Evolutionary conservation across 1,140 invertebrate species (phyloP).

Genomic region (Psix sp.): DNA sequence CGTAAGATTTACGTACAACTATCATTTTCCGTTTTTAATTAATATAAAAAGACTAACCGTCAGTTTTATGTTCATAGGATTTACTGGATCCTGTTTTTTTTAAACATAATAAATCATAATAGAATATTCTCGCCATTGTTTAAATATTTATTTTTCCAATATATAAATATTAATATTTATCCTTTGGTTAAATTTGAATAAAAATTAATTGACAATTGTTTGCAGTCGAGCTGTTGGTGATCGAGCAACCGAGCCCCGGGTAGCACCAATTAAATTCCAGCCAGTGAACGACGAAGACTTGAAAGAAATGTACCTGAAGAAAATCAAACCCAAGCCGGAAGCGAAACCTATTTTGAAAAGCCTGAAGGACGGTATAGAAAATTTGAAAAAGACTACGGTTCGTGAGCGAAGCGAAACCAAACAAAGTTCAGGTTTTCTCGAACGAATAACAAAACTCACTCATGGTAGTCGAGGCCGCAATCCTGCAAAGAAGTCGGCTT

Average conservation of each 20-base stretch:
- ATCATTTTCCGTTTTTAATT: too few species aligned
- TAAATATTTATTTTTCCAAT: too few species aligned
- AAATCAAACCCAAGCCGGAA: conserved; percentile 73
- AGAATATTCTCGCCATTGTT: too few species aligned
- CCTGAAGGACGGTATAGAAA: conserved; percentile 69
- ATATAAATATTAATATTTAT: too few species aligned
- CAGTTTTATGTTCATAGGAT: too few species aligned
- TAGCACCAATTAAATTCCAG: conserved; percentile 69
- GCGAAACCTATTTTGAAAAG: conserved; percentile 73
- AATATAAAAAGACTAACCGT: too few species aligned
- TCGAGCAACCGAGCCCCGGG: conserved; percentile 72
- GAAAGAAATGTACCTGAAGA: conserved; percentile 73
- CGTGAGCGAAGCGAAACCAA: conserved; percentile 68
- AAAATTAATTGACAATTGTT: conserved; percentile 9
- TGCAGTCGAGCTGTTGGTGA: conserved; percentile 72
- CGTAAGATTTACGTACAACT: too few species aligned
- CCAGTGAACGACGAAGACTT: conserved; percentile 64
- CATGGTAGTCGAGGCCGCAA: conserved; percentile 68
- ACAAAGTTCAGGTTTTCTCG: conserved; percentile 67
- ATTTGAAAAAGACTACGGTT: conserved; percentile 69
- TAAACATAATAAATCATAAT: too few species aligned
- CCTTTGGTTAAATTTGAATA: background rate
- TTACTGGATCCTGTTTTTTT: too few species aligned
- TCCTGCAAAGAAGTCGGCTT: conserved; percentile 74
- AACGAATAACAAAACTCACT: conserved; percentile 70